Conservation (phyloP, 1,140 invertebrate genomes). For the Sycophila sp. region DNA sequence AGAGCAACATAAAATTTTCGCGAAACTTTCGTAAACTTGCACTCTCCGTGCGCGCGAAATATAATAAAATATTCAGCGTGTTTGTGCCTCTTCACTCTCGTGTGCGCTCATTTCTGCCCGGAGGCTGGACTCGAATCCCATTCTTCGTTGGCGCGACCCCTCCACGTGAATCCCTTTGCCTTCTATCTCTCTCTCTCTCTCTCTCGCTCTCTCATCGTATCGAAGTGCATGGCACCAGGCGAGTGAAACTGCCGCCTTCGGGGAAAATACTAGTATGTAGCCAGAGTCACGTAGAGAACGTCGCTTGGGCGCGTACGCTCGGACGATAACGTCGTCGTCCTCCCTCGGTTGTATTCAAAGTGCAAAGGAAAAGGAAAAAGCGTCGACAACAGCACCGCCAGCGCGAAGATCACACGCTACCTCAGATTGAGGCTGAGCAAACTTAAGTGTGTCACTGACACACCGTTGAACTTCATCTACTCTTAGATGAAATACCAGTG, state of each 20-base stretch:
- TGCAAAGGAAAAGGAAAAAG: slow-evolving; percentile 40
- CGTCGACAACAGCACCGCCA: neutral
- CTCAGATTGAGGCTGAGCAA: slow-evolving; percentile 58
- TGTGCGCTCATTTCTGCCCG: neutral
- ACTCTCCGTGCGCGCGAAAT: too few species aligned
- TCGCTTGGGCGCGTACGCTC: too few species aligned
- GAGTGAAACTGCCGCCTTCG: slow-evolving; percentile 41
- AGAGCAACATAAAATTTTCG: too few species aligned
- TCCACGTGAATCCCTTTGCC: too few species aligned
- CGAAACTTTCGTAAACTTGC: too few species aligned
- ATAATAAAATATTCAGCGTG: slow-evolving; percentile 5
- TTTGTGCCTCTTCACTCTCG: neutral
- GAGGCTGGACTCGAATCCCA: slow-evolving; percentile 13
- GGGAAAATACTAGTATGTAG: slow-evolving; percentile 43
- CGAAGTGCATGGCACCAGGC: too few species aligned
- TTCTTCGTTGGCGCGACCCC: too few species aligned
- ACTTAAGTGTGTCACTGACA: slow-evolving; percentile 53
- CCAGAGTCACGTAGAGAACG: slow-evolving; percentile 51
- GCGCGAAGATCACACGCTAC: slow-evolving; percentile 50
- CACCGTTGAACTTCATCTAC: slow-evolving; percentile 36
- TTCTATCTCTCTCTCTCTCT: too few species aligned
- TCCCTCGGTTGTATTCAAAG: slow-evolving; percentile 53
- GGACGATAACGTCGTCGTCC: slow-evolving; percentile 53
- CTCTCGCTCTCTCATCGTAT: too few species aligned
- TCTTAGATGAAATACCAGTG: too few species aligned